phyloP scores from a whole-genome alignment of 2,888 invertebrate species.

The Amaurobius ferox region DNA sequence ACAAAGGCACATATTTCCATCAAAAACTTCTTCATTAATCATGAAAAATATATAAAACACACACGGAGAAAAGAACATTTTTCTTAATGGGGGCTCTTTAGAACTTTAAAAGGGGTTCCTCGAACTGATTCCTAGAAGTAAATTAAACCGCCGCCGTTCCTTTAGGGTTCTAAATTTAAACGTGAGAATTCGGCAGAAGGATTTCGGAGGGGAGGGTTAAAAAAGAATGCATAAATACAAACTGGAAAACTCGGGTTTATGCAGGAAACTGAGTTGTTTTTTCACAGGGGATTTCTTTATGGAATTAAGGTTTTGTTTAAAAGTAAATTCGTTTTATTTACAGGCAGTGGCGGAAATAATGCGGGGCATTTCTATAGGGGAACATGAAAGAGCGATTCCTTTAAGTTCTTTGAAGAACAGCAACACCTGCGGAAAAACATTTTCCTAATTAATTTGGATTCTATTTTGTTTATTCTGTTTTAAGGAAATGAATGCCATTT shows the following conservation, averaged over 20 bases:
- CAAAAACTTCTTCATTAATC: constrained; percentile 35
- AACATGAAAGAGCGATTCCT: too few relatives aligned
- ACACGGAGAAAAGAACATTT: neutral
- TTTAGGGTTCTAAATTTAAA: constrained; percentile 55
- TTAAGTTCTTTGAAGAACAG: too few relatives aligned
- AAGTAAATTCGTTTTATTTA: neutral
- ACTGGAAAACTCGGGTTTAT: constrained; percentile 20
- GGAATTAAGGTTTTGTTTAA: constrained; percentile 24
- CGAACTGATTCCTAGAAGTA: constrained; percentile 33
- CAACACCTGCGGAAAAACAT: too few relatives aligned
- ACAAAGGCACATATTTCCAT: constrained; percentile 18
- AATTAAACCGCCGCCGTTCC: constrained; percentile 35
- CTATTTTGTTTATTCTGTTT: too few relatives aligned
- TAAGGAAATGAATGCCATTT: too few relatives aligned
- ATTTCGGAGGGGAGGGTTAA: constrained; percentile 24
- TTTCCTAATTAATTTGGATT: too few relatives aligned
- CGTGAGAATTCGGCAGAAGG: constrained; percentile 54
- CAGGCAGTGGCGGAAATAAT: constrained; percentile 5
- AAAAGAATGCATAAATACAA: constrained; percentile 43
- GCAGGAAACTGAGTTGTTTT: constrained; percentile 1
- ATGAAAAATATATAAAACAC: constrained; percentile 29
- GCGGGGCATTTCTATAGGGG: neutral
- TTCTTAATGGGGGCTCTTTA: constrained; percentile 38
- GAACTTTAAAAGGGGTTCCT: constrained; percentile 13
- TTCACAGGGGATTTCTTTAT: neutral